Evolutionary conservation across 2,888 invertebrate species (phyloP).

Genomic region (Tineola bisselliella): DNA sequence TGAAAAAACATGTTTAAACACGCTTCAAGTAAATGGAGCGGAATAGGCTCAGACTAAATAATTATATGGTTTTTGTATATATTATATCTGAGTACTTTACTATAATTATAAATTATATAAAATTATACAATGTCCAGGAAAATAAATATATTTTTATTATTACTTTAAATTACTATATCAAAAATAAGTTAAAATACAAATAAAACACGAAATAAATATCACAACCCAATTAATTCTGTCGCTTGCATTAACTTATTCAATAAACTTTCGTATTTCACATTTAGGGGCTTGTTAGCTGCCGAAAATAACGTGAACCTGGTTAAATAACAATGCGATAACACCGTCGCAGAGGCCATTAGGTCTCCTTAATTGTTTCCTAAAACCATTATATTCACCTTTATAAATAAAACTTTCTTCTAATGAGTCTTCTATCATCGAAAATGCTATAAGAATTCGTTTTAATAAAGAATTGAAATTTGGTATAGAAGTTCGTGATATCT

Average conservation of each 20-base stretch:
- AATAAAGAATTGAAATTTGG: background rate
- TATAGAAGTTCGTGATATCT: too few species aligned
- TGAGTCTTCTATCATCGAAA: background rate
- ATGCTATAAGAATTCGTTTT: background rate
- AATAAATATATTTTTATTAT: too few species aligned
- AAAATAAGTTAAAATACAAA: too few species aligned
- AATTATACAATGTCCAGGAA: too few species aligned
- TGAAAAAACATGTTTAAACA: conserved; percentile 12
- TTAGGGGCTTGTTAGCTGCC: background rate
- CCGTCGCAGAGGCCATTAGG: conserved; percentile 19
- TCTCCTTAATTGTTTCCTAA: conserved; percentile 21
- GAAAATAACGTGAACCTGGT: background rate
- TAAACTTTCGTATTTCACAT: background rate
- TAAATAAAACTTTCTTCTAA: conserved; percentile 10
- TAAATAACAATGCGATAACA: conserved; percentile 16
- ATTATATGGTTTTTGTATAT: background rate
- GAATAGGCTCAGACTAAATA: background rate
- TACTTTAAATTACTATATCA: too few species aligned
- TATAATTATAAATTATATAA: too few species aligned
- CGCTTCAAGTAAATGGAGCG: conserved; percentile 1
- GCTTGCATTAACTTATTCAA: background rate
- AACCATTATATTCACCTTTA: conserved; percentile 11
- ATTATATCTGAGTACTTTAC: background rate
- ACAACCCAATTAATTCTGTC: background rate
- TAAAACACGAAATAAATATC: background rate